Conservation (phyloP, 2,797 vertebrate species). For the Podarcis lilfordi region DNA sequence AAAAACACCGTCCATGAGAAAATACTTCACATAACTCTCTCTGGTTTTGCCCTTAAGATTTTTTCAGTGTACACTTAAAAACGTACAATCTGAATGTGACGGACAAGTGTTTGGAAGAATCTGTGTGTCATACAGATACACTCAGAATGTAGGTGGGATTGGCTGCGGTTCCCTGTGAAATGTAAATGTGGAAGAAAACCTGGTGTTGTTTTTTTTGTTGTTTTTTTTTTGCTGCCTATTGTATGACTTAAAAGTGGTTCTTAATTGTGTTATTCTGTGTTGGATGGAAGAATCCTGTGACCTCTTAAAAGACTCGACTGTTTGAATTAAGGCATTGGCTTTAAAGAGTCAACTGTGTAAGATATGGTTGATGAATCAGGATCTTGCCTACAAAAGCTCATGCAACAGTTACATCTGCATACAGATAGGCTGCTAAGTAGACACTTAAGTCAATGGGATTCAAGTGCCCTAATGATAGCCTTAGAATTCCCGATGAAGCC, state of each 20-base stretch:
- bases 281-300: not conserved
- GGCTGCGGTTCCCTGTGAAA: not conserved
- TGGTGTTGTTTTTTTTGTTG: no score
- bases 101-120: not conserved
- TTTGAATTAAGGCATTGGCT: not conserved
- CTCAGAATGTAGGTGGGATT: not conserved
- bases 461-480: not conserved
- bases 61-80: not conserved
- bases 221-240: not conserved
- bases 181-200: no score
- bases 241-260: not conserved
- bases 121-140: not conserved
- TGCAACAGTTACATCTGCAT: not conserved
- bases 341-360: not conserved
- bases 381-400: not conserved
- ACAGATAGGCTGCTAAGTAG: not conserved
- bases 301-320: not conserved
- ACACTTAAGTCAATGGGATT: not conserved
- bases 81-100: not conserved
- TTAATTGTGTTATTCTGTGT: not conserved
- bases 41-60: not conserved
- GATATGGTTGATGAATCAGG: not conserved
- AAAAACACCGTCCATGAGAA: not conserved
- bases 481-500: not conserved
- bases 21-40: not conserved